Percentiles rank a stretch among this genome's conserved stretches.
phyloP scores from a whole-genome alignment of 2,113 vertebrate genomes.

The Pungitius pungitius region DNA sequence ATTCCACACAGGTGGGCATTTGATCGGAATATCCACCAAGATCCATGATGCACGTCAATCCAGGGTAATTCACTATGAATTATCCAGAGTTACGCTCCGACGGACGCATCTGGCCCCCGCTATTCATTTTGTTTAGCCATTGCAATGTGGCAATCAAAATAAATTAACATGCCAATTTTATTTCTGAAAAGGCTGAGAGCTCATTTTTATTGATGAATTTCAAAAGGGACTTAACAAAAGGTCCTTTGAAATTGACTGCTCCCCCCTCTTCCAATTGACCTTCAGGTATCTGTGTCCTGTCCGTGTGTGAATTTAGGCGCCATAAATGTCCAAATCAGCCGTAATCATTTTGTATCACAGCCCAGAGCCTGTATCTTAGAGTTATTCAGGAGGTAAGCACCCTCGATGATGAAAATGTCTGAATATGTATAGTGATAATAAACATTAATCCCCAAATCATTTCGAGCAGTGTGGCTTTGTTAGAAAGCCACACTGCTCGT shows the following conservation, averaged over 20 bases:
- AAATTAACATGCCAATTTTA: constrained; percentile 87
- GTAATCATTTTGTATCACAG: constrained; percentile 56
- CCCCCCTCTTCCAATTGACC: constrained; percentile 57
- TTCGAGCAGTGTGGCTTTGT: no score
- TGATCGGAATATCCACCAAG: constrained; percentile 72
- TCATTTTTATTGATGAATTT: constrained; percentile 79
- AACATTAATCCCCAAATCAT: constrained; percentile 56
- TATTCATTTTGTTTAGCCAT: constrained; percentile 84
- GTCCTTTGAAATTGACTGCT: constrained; percentile 65
- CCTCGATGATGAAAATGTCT: constrained; percentile 55
- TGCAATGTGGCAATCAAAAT: constrained; percentile 84
- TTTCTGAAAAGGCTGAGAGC: constrained; percentile 79
- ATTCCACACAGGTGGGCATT: constrained; percentile 69
- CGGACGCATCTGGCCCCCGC: constrained; percentile 76
- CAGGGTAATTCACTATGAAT: constrained; percentile 83
- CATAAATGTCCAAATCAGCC: constrained; percentile 60
- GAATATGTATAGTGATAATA: constrained; percentile 49
- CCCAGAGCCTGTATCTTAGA: constrained; percentile 48
- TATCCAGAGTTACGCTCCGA: constrained; percentile 79
- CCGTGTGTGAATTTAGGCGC: constrained; percentile 43
- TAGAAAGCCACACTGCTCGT: constrained; percentile 40
- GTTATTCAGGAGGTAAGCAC: constrained; percentile 43
- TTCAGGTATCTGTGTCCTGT: constrained; percentile 68
- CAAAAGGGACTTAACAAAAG: constrained; percentile 76
- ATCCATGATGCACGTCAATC: constrained; percentile 68